These are phyloP conservation scores for Pterois miles DNA, from an alignment of 2,797 vertebrate species.

Conservation along the genomic window DNA sequence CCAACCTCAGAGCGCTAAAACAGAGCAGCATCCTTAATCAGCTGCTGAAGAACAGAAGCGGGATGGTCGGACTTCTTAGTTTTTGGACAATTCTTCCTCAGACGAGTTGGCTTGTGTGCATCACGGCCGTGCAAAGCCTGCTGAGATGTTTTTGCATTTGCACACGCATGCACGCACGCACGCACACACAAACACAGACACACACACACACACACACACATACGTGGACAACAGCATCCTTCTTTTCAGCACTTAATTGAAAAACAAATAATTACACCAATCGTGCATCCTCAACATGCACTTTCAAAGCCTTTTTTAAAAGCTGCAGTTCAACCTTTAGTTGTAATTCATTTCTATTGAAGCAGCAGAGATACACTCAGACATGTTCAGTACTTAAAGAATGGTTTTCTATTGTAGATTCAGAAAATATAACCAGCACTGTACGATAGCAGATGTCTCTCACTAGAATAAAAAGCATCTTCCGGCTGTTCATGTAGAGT, in stretches of 20 bases:
- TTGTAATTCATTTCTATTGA: not conserved
- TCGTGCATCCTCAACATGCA: not conserved
- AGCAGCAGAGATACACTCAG: not conserved
- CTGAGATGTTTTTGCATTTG: fast-evolving
- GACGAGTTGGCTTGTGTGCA: too few relatives aligned
- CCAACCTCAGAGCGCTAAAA: too few relatives aligned
- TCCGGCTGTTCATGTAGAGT: not conserved
- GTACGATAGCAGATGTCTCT: not conserved
- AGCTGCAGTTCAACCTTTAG: not conserved
- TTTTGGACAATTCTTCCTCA: too few relatives aligned
- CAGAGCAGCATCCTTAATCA: too few relatives aligned
- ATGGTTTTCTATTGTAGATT: not conserved
- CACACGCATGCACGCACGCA: too few relatives aligned
- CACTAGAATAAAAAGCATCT: not conserved
- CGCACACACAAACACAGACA: too few relatives aligned
- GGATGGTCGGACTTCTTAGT: too few relatives aligned
- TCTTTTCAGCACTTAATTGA: not conserved
- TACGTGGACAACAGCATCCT: not conserved
- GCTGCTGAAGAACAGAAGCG: too few relatives aligned
- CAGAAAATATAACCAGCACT: not conserved
- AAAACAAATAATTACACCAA: not conserved
- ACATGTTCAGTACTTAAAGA: not conserved
- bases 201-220: too few relatives aligned
- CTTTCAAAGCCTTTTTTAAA: not conserved
- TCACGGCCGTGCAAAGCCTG: too few relatives aligned